Conservation (phyloP, 2,797 vertebrate genomes). For the Cuculus canorus region DNA sequence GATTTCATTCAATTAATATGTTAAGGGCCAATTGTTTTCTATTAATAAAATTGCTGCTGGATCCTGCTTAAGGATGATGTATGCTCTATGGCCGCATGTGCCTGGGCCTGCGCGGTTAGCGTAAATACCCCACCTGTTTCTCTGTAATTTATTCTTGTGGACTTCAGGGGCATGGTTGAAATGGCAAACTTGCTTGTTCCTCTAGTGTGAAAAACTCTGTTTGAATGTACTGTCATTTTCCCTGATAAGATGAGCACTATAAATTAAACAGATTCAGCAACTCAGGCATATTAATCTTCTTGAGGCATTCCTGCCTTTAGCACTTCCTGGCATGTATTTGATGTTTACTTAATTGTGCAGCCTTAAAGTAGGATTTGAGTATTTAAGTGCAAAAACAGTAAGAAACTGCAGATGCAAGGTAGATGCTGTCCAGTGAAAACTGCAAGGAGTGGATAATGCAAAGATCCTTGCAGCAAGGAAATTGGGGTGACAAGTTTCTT, state of each 20-base stretch:
- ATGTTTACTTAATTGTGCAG: conserved; percentile 25
- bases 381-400: not conserved
- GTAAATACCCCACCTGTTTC: not conserved
- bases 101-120: accelerated
- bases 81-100: accelerated
- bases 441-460: not conserved
- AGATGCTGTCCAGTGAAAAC: not conserved
- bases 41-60: not conserved
- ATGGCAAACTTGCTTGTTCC: not conserved
- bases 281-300: conserved; percentile 28
- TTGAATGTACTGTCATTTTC: conserved; percentile 16
- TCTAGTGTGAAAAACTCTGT: not conserved
- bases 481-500: accelerated
- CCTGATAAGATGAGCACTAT: conserved; percentile 13
- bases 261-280: conserved; percentile 26
- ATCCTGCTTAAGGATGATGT: not conserved
- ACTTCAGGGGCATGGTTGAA: not conserved
- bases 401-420: not conserved
- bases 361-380: conserved; percentile 6
- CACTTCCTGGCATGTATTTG: conserved; percentile 8
- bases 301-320: conserved; percentile 15
- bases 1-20: not conserved
- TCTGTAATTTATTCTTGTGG: not conserved
- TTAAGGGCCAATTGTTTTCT: not conserved
- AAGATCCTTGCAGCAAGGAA: not conserved